These are phyloP conservation scores for Leucania comma DNA, from an alignment of 2,888 invertebrate species.

Conservation along the genomic window DNA sequence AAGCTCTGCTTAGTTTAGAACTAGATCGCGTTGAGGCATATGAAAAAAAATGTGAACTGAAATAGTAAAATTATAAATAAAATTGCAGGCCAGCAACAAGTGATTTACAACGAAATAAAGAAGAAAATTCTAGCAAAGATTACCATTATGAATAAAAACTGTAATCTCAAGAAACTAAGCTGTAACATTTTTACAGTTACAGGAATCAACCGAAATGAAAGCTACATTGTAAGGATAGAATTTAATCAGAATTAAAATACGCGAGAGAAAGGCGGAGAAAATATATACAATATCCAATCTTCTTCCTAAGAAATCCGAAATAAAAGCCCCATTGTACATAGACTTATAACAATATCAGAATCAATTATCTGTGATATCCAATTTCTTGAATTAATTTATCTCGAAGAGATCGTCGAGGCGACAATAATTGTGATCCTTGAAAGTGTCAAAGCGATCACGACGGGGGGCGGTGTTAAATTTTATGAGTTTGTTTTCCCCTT, in stretches of 20 bases:
- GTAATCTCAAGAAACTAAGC: neutral
- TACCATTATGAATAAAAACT: neutral
- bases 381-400: constrained; percentile 68
- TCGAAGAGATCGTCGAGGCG: constrained; percentile 40
- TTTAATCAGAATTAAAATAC: constrained; percentile 63
- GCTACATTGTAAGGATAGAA: constrained; percentile 49
- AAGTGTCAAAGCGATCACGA: constrained; percentile 57
- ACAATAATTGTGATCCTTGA: constrained; percentile 62
- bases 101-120: neutral
- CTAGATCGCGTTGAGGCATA: no score
- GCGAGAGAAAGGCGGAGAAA: constrained; percentile 42
- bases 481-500: constrained; percentile 30
- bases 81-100: neutral
- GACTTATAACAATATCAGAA: constrained; percentile 55
- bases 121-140: neutral
- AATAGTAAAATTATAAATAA: neutral
- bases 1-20: no score
- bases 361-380: constrained; percentile 63
- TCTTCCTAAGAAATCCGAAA: constrained; percentile 51
- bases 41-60: neutral
- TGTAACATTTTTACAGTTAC: constrained; percentile 35
- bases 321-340: constrained; percentile 44
- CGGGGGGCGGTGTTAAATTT: constrained; percentile 54
- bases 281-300: constrained; percentile 64
- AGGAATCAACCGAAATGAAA: constrained; percentile 51